Evolutionary conservation across 1,140 invertebrate genomes (phyloP).

Genomic region (Bombus haemorrhoidalis): DNA sequence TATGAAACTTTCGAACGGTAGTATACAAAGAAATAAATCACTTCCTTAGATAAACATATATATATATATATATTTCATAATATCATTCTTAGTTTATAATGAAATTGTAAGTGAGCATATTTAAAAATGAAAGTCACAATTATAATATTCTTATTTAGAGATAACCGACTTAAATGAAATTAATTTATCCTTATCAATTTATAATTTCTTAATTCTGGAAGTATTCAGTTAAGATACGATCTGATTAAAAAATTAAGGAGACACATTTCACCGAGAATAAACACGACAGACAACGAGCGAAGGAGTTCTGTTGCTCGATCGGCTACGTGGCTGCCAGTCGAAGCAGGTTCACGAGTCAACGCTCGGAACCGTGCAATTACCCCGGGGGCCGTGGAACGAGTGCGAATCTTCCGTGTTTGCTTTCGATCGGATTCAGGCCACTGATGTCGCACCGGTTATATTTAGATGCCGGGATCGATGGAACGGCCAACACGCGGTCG

Average conservation of each 20-base stretch:
- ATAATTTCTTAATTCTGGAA: not conserved
- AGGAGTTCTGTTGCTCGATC: not conserved
- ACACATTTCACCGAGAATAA: no score
- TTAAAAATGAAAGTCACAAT: not conserved
- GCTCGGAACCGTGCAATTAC: constrained; percentile 24
- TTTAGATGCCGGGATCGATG: constrained; percentile 32
- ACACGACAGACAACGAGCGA: no score
- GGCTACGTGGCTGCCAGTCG: not conserved
- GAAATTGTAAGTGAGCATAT: not conserved
- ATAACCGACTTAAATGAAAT: not conserved
- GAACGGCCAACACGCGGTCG: not conserved
- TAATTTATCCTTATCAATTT: not conserved
- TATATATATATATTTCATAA: no score
- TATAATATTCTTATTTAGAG: not conserved
- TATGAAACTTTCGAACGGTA: no score
- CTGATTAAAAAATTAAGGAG: not conserved
- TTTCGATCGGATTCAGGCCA: constrained; percentile 53
- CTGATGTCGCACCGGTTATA: constrained; percentile 53
- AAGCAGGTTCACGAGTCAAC: constrained; percentile 25
- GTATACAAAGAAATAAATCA: not conserved
- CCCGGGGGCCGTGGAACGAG: constrained; percentile 16
- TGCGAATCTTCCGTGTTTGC: constrained; percentile 50
- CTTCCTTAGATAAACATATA: not conserved
- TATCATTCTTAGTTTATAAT: not conserved
- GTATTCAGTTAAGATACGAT: not conserved